Conservation (phyloP, 1,140 invertebrate genomes). For the Leptopilina boulardi region DNA sequence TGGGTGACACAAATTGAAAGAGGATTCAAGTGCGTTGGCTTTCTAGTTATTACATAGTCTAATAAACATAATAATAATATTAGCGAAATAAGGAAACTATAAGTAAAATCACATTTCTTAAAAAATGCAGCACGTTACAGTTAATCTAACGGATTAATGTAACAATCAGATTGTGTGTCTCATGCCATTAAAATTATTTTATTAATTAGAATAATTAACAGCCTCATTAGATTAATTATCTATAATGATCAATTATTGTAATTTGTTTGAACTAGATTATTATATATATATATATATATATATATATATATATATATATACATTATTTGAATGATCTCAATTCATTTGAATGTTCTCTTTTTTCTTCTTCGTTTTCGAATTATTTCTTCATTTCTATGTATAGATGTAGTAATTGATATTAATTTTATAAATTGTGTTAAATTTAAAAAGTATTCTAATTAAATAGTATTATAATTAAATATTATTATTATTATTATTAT, state of each 20-base stretch:
- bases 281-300: no score
- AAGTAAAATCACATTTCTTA: background rate
- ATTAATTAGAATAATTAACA: slow-evolving; percentile 1
- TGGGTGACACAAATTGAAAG: slow-evolving; percentile 3
- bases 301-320: background rate
- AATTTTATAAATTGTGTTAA: no score
- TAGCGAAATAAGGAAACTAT: slow-evolving; percentile 12
- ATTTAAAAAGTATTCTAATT: no score
- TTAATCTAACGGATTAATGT: slow-evolving; percentile 12
- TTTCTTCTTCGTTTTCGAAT: no score
- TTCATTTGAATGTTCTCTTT: no score
- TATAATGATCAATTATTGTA: background rate
- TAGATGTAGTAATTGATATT: no score
- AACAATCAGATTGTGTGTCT: slow-evolving; percentile 4
- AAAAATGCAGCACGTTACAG: background rate
- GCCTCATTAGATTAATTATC: slow-evolving; percentile 8
- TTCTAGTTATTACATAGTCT: background rate
- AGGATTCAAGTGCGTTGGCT: background rate
- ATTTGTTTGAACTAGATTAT: slow-evolving; percentile 3
- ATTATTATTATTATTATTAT: no score
- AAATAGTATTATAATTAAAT: no score
- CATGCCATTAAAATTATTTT: slow-evolving; percentile 9
- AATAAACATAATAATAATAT: slow-evolving; percentile 14
- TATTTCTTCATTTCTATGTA: no score
- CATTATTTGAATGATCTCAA: background rate